Base-by-base conservation (phyloP, 2,797 vertebrate species). In the Protonibea diacanthus region DNA sequence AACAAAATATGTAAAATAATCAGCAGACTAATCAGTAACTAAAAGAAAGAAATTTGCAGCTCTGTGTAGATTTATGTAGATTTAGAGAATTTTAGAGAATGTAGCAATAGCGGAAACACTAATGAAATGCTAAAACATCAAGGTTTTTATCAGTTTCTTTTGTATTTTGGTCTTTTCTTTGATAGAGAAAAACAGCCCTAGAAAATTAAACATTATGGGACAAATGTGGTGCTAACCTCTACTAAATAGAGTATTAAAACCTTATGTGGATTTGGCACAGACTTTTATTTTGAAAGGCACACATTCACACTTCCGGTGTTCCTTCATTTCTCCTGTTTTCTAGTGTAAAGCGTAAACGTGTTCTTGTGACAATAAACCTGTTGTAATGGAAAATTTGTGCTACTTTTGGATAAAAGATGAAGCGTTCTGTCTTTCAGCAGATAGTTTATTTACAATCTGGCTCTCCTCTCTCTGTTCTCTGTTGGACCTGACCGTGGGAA, bases 251-350 rank as follows among this genome's bases (percentile, higher is more conserved):
- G 13, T 20, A 13, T 58, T 60, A 25, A 27, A 20, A 10, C 18
- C 17, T 20, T n/a, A 42, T 21, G 40, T 18, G 21, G 55, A 44
- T 25, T 48, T 5, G 12, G 18, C 15, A 29, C 4, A n/a, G 38
- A 23, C 21, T 48, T 70, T 58, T 71, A 63, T 75, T 68, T 62
- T 80, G 33, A 77, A 76, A 59, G 21, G 20, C 51, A 2, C n/a
- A 49, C 1, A 8, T 38, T 51, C 27, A 49, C 6, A n/a, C 40
- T 45, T 8, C 10, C 3, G 1, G 20, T 3, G n/a, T 21, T 67
- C 5, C 10, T n/a, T 49, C 25, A 27, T 8, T 53, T 48, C 17
- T 48, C 23, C 0, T 0, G 0, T 25, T 74, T 62, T 11, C 15
- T 67, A 9, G 33, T 9, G 8, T 38, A 7, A 33, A 27, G 11